Evolutionary conservation across 2,113 vertebrate genomes (phyloP).

Genomic region (rabbit (Oryctolagus cuniculus)): mOryCun1.1 NC_091433.1:129796501-129797000

Average conservation of each 20-base stretch:
- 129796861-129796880: neutral
- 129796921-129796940: neutral
- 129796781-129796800: neutral
- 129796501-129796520: neutral
- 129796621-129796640: neutral
- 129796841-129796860: rapidly evolving
- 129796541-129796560: no score
- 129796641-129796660: neutral
- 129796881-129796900: neutral
- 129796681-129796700: neutral
- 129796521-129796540: no score
- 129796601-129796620: no score
- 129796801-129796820: neutral
- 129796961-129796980: neutral
- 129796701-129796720: neutral
- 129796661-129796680: neutral
- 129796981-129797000: neutral
- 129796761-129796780: neutral
- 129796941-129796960: neutral
- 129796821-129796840: neutral
- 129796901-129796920: neutral
- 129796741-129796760: neutral
- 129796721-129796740: neutral
- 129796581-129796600: no score
- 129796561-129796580: no score